Evolutionary conservation across 2,797 vertebrate species (phyloP), one percentile per base, ranked within the genome.

Genomic region (Sebastiscus tertius): DNA sequence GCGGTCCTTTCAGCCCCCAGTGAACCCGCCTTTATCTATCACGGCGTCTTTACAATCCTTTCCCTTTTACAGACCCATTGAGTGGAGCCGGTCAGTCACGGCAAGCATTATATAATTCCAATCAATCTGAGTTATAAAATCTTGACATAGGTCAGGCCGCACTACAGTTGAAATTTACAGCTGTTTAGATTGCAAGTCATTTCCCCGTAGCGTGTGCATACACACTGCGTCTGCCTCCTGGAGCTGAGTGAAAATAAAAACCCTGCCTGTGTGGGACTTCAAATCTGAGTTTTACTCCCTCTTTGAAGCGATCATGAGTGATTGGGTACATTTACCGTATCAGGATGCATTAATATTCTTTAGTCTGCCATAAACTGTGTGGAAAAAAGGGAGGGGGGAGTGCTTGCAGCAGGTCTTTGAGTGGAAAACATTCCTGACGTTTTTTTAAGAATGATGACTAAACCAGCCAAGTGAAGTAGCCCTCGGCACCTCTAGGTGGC

Each of bases 41-140:
- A 83, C 16, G 31, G 72, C 77, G 75, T 88, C 86, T 94, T 93
- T 90, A 94, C 16, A 79, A 80, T 80, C 83, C 83, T 84, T 91
- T 89, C 75, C 81, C 87, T 88, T 93, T 91, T 76, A 88, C 87
- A 80, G 86, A 90, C 85, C 88, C 91, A 91, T 89, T 88, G 86
- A 93, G 88, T 83, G 79, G 90, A 93, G 80, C 88, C 87, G 84
- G 90, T 89, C 91, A 85, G 84, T 93, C 91, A 91, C 67, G 36
- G 89, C 80, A 71, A 83, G 75, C 84, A 68, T 92, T 90, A 92
- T 93, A 93, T 90, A 92, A 93, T 93, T 90, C 83, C 85, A 90
- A 94, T 95, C 92, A 93, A 93, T 95, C 89, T 82, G 83, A 90
- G 92, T 87, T 93, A 89, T 95, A 93, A 95, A 94, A 92, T 88